These are phyloP conservation scores for Microplitis manilae DNA, from an alignment of 2,888 invertebrate species.

Conservation along the genomic window DNA sequence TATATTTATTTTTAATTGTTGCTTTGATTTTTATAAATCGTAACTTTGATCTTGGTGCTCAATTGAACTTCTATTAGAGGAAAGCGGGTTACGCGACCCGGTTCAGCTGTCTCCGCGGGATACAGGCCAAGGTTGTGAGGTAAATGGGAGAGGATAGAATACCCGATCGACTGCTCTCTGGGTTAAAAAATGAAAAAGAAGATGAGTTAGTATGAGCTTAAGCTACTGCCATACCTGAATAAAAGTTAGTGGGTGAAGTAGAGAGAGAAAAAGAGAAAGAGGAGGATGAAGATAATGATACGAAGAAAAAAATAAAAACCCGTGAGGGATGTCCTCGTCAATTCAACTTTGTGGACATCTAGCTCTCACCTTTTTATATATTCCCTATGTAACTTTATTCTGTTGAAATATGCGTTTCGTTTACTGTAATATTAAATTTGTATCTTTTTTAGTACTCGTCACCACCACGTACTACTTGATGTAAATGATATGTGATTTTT, in stretches of 20 bases:
- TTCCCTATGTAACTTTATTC: background rate
- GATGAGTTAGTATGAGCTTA: background rate
- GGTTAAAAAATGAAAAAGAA: background rate
- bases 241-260: background rate
- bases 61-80: constrained; percentile 3
- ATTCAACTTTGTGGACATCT: constrained; percentile 27
- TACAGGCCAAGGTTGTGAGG: constrained; percentile 52
- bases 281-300: background rate
- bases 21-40: background rate
- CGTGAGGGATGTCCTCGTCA: constrained; percentile 30
- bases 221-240: constrained; percentile 4
- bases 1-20: too few species aligned
- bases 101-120: constrained; percentile 47
- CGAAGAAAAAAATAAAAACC: constrained; percentile 22
- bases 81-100: constrained; percentile 33
- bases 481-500: too few species aligned
- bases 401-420: background rate
- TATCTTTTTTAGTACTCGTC: too few species aligned
- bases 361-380: constrained; percentile 1
- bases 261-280: background rate
- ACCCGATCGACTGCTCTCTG: constrained; percentile 38
- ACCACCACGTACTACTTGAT: too few species aligned
- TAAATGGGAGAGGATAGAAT: constrained; percentile 45
- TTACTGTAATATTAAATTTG: background rate
- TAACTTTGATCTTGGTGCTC: constrained; percentile 33